Evolutionary conservation across 1,140 invertebrate species (phyloP).

Genomic region (Zaprionus lachaisei): DNA sequence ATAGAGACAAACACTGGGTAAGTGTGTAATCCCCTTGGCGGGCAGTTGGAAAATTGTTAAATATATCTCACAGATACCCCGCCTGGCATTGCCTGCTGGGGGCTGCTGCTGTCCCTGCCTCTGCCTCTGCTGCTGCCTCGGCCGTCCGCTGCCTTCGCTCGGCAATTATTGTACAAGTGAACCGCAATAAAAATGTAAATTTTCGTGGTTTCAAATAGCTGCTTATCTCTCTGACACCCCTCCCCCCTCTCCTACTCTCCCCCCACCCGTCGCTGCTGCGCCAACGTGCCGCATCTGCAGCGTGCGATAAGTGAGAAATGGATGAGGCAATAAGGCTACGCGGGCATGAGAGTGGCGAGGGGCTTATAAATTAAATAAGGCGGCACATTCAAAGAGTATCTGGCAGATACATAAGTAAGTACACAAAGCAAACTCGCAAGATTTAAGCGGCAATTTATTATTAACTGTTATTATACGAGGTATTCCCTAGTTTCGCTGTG

Average conservation of each 20-base stretch:
- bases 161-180: slow-evolving; percentile 52
- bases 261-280: background rate
- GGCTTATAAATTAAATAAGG: slow-evolving; percentile 47
- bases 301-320: slow-evolving; percentile 26
- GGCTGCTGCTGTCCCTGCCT: background rate
- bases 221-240: slow-evolving; percentile 23
- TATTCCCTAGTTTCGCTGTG: slow-evolving; percentile 2
- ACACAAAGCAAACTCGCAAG: slow-evolving; percentile 17
- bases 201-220: slow-evolving; percentile 43
- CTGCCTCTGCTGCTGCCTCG: background rate
- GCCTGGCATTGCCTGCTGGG: slow-evolving; percentile 5
- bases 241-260: background rate
- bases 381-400: slow-evolving; percentile 42
- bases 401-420: slow-evolving; percentile 58
- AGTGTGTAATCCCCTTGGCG: slow-evolving; percentile 52
- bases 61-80: slow-evolving; percentile 58
- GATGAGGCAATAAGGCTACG: slow-evolving; percentile 1
- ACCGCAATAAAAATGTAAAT: slow-evolving; percentile 63
- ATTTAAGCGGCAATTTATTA: slow-evolving; percentile 7
- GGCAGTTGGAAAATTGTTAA: slow-evolving; percentile 54
- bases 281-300: slow-evolving; percentile 33
- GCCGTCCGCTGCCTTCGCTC: background rate
- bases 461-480: slow-evolving; percentile 1
- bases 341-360: background rate
- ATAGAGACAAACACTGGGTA: slow-evolving; percentile 25